Conservation (phyloP, 2,888 invertebrate species). For the Drosophila melanosoma region DNA sequence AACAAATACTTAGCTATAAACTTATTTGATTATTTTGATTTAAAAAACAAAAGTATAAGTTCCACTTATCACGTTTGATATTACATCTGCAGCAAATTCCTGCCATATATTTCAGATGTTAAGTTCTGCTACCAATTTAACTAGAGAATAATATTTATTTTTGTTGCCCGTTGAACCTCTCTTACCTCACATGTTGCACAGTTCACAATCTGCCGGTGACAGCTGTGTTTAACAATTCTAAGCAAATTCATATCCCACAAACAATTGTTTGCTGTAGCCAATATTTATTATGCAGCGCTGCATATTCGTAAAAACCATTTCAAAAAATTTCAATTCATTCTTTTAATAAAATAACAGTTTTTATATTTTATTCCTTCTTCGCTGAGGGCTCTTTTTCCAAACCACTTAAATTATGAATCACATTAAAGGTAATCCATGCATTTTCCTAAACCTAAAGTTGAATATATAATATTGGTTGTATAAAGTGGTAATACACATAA, state of each 20-base stretch:
- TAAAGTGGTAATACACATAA: neutral
- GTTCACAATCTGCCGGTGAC: conserved; percentile 10
- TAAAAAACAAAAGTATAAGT: too few species aligned
- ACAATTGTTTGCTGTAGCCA: conserved; percentile 41
- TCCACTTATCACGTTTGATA: neutral
- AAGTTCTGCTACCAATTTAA: neutral
- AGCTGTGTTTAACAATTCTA: conserved; percentile 53
- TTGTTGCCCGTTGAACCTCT: neutral
- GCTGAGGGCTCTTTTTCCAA: neutral
- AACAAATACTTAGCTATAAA: neutral
- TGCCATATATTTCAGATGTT: neutral
- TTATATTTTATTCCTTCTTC: conserved; percentile 58
- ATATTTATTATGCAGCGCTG: conserved; percentile 66
- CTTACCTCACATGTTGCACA: conserved; percentile 23
- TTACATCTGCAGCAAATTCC: neutral
- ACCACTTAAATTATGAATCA: neutral
- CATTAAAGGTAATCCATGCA: neutral
- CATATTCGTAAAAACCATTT: conserved; percentile 74
- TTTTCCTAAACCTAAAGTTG: neutral
- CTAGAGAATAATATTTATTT: conserved; percentile 4
- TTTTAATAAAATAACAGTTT: conserved; percentile 76
- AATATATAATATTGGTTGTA: neutral
- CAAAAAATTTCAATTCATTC: conserved; percentile 75
- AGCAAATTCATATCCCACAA: conserved; percentile 44
- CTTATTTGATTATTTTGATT: conserved; percentile 10